A percentile compares a stretch with the other conserved stretches of the same genome.
Evolutionary conservation across 2,113 vertebrate species (phyloP).

Genomic region (Tursiops truncatus): DNA sequence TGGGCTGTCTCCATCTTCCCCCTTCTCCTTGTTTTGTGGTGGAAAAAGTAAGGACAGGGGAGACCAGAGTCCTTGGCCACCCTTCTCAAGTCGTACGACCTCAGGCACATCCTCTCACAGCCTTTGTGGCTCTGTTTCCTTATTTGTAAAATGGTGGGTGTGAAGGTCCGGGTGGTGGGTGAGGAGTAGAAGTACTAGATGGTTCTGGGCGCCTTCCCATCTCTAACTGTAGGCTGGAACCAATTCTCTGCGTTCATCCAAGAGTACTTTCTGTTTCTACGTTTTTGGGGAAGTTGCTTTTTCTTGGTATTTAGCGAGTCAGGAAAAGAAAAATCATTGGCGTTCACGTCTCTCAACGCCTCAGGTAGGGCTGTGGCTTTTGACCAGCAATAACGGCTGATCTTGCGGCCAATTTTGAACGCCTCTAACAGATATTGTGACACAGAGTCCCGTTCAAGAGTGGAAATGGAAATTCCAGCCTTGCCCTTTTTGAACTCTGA

Average conservation of each 20-base stretch:
- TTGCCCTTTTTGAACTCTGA: neutral
- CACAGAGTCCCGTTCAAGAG: neutral
- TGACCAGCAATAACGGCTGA: conserved; percentile 17
- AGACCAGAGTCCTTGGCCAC: neutral
- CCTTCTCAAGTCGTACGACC: neutral
- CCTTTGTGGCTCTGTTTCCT: neutral
- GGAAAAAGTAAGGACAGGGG: neutral
- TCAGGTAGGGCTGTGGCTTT: conserved; percentile 63
- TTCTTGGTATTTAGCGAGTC: conserved; percentile 60
- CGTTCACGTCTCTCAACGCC: conserved; percentile 4
- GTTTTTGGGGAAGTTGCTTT: conserved; percentile 66
- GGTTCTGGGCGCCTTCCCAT: neutral
- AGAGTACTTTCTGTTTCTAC: conserved; percentile 63
- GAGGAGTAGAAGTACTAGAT: neutral
- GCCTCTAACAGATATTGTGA: neutral
- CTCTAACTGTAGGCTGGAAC: neutral
- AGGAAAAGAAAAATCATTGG: conserved; percentile 41
- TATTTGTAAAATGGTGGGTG: neutral
- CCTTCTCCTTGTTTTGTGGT: neutral
- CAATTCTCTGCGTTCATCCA: neutral
- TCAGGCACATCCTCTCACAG: neutral
- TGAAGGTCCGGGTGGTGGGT: neutral
- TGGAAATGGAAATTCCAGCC: conserved; percentile 18
- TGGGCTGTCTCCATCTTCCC: neutral
- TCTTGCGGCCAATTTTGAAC: neutral